A percentile compares a stretch with the other conserved stretches of the same genome.
Conservation (phyloP, 2,113 vertebrate genomes). For the Paramisgurnus dabryanus region DNA sequence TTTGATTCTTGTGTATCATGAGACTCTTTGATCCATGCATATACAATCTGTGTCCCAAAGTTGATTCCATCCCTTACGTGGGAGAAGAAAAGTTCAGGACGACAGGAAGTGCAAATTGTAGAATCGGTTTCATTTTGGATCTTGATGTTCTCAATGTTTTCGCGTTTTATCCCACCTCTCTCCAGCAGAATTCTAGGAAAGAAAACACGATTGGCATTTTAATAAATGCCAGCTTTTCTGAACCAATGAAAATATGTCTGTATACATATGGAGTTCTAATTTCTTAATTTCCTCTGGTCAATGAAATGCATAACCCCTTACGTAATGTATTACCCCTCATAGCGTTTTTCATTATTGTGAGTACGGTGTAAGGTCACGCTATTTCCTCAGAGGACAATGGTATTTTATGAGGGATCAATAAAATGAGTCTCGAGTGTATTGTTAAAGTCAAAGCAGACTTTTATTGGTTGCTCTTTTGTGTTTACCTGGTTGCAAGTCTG, state of each 20-base stretch:
- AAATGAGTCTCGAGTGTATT: background rate
- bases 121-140: constrained; percentile 67
- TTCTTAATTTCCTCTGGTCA: background rate
- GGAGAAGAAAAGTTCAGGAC: constrained; percentile 86
- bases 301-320: background rate
- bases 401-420: constrained; percentile 30
- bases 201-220: background rate
- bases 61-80: constrained; percentile 84
- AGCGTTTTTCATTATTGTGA: background rate
- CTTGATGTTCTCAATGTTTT: constrained; percentile 84
- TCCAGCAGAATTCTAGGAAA: constrained; percentile 84
- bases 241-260: background rate
- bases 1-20: background rate
- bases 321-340: background rate
- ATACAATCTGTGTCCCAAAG: constrained; percentile 92
- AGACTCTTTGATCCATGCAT: constrained; percentile 82
- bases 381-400: background rate
- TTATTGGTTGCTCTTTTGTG: background rate
- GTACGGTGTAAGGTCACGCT: background rate
- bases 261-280: background rate
- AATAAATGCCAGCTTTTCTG: constrained; percentile 2
- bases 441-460: background rate
- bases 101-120: constrained; percentile 86
- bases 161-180: constrained; percentile 80
- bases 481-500: constrained; percentile 87